Evolutionary conservation across 2,797 vertebrate genomes (phyloP).

Genomic region (Clarias laeviceps): DNA sequence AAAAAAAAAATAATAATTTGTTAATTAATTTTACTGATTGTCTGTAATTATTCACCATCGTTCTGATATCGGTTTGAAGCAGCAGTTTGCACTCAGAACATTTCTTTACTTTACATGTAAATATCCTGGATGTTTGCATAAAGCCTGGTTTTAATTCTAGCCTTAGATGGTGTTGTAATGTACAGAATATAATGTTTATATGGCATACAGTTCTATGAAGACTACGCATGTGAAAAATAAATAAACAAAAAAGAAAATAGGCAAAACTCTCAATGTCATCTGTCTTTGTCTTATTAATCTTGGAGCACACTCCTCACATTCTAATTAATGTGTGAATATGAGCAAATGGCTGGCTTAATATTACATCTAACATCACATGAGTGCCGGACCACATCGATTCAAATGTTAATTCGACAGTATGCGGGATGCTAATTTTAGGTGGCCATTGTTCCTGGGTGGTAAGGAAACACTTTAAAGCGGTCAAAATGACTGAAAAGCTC

Average conservation of each 20-base stretch:
- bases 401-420: constrained; percentile 65
- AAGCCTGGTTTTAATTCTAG: constrained; percentile 9
- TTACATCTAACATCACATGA: constrained; percentile 63
- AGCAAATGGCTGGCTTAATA: constrained; percentile 35
- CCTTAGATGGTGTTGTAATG: constrained; percentile 41
- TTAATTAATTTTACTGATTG: not conserved
- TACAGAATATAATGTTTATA: constrained; percentile 75
- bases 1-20: not conserved
- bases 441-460: constrained; percentile 67
- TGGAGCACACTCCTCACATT: constrained; percentile 40
- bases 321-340: constrained; percentile 60
- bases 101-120: constrained; percentile 29
- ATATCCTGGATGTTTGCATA: constrained; percentile 20
- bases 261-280: not conserved
- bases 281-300: constrained; percentile 48
- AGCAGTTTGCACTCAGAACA: constrained; percentile 41
- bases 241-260: constrained; percentile 65
- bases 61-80: not conserved
- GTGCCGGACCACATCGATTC: constrained; percentile 56
- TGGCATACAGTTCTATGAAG: constrained; percentile 68
- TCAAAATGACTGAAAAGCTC: constrained; percentile 65
- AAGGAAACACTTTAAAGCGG: constrained; percentile 61
- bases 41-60: constrained; percentile 4
- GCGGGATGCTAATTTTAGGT: constrained; percentile 61
- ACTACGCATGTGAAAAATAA: constrained; percentile 72